Evolutionary conservation across 2,797 vertebrate species (phyloP).

Genomic region (Cossypha heuglini): DNA sequence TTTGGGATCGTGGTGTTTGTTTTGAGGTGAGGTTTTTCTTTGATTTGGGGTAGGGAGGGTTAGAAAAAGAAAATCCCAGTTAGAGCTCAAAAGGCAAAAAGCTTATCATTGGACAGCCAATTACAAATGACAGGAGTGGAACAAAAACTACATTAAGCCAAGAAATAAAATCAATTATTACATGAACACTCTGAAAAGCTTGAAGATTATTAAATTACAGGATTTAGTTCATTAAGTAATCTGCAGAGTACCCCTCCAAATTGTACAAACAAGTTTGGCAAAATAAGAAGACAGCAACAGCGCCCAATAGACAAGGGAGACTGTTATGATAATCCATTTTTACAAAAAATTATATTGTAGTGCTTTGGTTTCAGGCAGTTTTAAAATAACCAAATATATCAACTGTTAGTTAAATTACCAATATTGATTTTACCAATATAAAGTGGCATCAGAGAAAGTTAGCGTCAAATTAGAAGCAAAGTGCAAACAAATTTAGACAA

Average conservation of each 20-base stretch:
- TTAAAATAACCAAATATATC: not conserved
- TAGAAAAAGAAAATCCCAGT: not conserved
- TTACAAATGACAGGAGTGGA: not conserved
- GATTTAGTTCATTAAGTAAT: not conserved
- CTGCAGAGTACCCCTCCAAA: not conserved
- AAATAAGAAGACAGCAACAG: not conserved
- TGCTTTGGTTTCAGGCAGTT: not conserved
- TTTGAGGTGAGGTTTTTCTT: not conserved
- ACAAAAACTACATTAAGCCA: not conserved
- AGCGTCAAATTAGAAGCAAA: not conserved
- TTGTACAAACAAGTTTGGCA: not conserved
- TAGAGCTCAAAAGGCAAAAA: not conserved
- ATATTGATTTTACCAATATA: not conserved
- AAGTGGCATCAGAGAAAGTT: not conserved
- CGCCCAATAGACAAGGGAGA: not conserved
- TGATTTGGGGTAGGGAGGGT: not conserved
- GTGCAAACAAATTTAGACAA: not conserved
- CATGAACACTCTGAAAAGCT: not conserved
- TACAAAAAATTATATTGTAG: not conserved
- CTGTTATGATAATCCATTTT: not conserved
- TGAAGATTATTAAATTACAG: not conserved
- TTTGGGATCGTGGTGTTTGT: accelerated
- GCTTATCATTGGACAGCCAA: not conserved
- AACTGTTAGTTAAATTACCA: not conserved
- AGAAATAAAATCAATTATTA: not conserved